Percentiles rank a stretch among this genome's conserved stretches.
These are phyloP conservation scores for Drosophila ohnishii DNA, from an alignment of 1,140 invertebrate species.

Conservation along the genomic window DNA sequence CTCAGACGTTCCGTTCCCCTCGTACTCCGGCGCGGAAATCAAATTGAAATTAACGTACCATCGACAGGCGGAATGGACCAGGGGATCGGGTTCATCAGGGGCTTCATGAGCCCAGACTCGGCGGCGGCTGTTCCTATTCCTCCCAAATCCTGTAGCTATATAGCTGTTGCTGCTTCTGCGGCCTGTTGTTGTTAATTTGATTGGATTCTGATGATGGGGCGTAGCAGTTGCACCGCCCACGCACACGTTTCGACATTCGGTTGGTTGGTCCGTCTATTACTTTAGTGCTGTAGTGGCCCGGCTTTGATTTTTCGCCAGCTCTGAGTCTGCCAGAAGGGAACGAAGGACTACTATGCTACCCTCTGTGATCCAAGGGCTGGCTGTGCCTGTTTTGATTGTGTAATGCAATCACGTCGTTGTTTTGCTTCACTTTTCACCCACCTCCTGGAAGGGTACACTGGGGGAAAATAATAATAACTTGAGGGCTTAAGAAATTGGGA, in stretches of 20 bases:
- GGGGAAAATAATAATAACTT: not conserved
- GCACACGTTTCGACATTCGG: constrained; percentile 69
- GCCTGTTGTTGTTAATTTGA: constrained; percentile 83
- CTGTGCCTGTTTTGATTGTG: constrained; percentile 78
- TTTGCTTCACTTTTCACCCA: constrained; percentile 62
- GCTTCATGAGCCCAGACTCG: constrained; percentile 39
- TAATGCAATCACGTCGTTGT: constrained; percentile 82
- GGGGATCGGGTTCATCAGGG: constrained; percentile 41
- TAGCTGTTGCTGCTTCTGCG: constrained; percentile 48
- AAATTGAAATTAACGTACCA: constrained; percentile 83
- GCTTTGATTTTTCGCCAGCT: constrained; percentile 68
- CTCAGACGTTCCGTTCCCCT: constrained; percentile 53
- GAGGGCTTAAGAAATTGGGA: not conserved
- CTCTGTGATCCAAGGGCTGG: constrained; percentile 18
- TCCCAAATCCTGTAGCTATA: constrained; percentile 4
- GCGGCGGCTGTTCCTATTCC: constrained; percentile 9
- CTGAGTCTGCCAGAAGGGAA: constrained; percentile 12
- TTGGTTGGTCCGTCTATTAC: constrained; percentile 55
- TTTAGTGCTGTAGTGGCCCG: constrained; percentile 75
- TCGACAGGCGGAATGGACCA: constrained; percentile 28
- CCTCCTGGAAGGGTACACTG: constrained; percentile 4
- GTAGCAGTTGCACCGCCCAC: constrained; percentile 77
- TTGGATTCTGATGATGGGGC: constrained; percentile 83
- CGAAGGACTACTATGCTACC: constrained; percentile 31
- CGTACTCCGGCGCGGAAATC: constrained; percentile 68